Conservation (phyloP, 2,113 vertebrate species). For the Pipa parva region DNA sequence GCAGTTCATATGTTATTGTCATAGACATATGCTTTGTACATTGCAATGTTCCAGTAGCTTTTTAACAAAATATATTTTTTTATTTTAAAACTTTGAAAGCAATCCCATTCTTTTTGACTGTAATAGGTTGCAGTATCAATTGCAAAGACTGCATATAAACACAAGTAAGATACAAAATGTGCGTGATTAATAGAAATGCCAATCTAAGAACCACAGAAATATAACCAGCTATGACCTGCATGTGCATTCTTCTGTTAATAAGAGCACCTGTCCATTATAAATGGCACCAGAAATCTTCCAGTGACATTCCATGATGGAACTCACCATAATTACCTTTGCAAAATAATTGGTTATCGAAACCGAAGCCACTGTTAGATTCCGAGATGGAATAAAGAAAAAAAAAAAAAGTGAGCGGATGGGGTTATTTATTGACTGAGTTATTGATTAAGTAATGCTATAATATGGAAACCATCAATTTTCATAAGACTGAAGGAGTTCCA, state of each 20-base stretch:
- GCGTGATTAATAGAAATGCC: slow-evolving; percentile 3
- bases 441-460: slow-evolving; percentile 17
- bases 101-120: no score
- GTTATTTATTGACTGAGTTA: slow-evolving; percentile 34
- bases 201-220: neutral
- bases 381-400: neutral
- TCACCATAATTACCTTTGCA: slow-evolving; percentile 24
- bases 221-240: slow-evolving; percentile 3
- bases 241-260: slow-evolving; percentile 24
- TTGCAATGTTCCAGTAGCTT: no score
- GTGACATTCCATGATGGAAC: slow-evolving; percentile 20
- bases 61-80: no score
- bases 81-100: no score
- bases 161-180: neutral
- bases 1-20: no score
- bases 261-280: slow-evolving; percentile 27
- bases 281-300: slow-evolving; percentile 23
- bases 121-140: no score
- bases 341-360: slow-evolving; percentile 32
- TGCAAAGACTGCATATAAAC: no score
- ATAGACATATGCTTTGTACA: no score
- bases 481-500: slow-evolving; percentile 3
- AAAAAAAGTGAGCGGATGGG: slow-evolving; percentile 1
- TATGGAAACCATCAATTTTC: slow-evolving; percentile 29
- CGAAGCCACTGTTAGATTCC: slow-evolving; percentile 1